Conservation (phyloP, 2,888 invertebrate species). For the Drosophila paranaensis region DNA sequence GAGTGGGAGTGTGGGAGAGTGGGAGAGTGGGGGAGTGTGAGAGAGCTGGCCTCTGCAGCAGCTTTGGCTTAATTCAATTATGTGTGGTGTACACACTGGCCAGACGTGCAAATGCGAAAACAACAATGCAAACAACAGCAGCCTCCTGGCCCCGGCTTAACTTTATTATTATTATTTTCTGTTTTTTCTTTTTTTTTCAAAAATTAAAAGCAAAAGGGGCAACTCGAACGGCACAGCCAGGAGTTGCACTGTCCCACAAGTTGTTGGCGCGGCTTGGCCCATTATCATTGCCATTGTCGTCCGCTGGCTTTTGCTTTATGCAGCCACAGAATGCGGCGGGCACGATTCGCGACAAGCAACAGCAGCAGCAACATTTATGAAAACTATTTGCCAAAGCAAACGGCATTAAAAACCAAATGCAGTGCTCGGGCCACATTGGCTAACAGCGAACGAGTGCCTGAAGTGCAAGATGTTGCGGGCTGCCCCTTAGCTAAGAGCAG, state of each 20-base stretch:
- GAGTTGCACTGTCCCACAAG: constrained; percentile 12
- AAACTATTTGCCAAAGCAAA: constrained; percentile 67
- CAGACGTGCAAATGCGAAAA: constrained; percentile 46
- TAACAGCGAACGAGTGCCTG: constrained; percentile 11
- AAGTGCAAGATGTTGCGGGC: constrained; percentile 39
- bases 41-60: constrained; percentile 23
- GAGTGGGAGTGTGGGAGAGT: constrained; percentile 22
- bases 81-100: constrained; percentile 60
- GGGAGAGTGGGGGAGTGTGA: constrained; percentile 20
- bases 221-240: constrained; percentile 14
- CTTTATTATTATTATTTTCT: constrained; percentile 20
- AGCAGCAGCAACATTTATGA: constrained; percentile 48
- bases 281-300: constrained; percentile 29
- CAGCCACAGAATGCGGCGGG: constrained; percentile 41
- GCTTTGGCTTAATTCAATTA: constrained; percentile 66
- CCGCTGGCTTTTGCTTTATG: constrained; percentile 34
- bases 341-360: constrained; percentile 1
- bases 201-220: constrained; percentile 63
- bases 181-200: constrained; percentile 29
- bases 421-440: constrained; percentile 20
- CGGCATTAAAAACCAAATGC: constrained; percentile 65
- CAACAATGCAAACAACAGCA: constrained; percentile 20
- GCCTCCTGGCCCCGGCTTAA: constrained; percentile 16
- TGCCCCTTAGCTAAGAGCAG: constrained; percentile 17
- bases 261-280: constrained; percentile 8